Base-by-base conservation (phyloP, 2,888 invertebrate genomes). In the Corythucha ciliata region DNA sequence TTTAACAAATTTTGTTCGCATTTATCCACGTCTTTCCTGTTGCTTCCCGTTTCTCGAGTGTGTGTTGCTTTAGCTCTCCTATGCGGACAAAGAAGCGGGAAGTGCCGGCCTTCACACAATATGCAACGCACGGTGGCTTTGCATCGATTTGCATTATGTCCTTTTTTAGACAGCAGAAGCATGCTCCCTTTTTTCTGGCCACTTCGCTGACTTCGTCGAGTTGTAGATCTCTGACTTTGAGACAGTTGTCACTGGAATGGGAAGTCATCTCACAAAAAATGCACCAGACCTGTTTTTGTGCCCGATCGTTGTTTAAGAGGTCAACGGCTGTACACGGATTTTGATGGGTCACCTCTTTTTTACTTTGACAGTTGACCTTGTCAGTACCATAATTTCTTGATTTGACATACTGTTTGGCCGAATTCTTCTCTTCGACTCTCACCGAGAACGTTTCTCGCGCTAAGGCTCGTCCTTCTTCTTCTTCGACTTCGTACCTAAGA, bases 401-500 rank as follows among this genome's bases (percentile, higher is more conserved):
- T 6, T 5, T 4, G 24, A 14, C 21, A 7, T 10, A 46, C 8
- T 5, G 12, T 3, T n/a, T 22, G 3, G 22, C 14, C n/a, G 33
- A 7, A 34, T 14, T 32, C 14, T 29, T 25, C 24, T 12, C 32
- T 22, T 44, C 10, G n/a, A n/a, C 16, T 7, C 12, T 16, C 4
- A 18, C 46, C n/a, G 26, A 24, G 25, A 60, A 61, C 20, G 41
- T 53, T 14, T 37, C 40, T 6, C 53, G 33, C 2, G 60, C 59
- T 46, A 60, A 42, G 14, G 45, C 37, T 29, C 60, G 52, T 12
- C 57, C 33, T 39, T 62, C 54, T 50, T 61, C 60, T 27, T 49
- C 58, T 34, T 61, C 61, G 16, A 62, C 59, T 34, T 63, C 61
- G 7, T 16, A 25, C 36, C 54, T 54, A n/a, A 60, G 42, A 52